Evolutionary conservation across 2,888 invertebrate genomes (phyloP).

Genomic region (Philereme transversata): DNA sequence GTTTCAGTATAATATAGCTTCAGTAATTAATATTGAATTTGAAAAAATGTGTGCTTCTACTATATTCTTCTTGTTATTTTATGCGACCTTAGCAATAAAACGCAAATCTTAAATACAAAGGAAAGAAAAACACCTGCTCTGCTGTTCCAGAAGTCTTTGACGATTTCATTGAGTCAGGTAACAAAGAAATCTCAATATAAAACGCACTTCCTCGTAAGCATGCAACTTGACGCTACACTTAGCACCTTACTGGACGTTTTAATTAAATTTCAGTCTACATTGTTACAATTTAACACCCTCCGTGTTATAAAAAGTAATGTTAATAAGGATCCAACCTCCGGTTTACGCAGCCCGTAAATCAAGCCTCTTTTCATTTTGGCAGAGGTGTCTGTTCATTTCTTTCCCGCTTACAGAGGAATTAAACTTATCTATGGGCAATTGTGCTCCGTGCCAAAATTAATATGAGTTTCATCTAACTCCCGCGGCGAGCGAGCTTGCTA

Average conservation of each 20-base stretch:
- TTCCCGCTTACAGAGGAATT: slow-evolving; percentile 68
- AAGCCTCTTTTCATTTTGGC: slow-evolving; percentile 77
- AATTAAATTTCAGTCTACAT: slow-evolving; percentile 79
- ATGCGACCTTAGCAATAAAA: no score
- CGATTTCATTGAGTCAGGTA: slow-evolving; percentile 20
- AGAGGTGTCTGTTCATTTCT: slow-evolving; percentile 78
- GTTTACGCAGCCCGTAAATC: slow-evolving; percentile 77
- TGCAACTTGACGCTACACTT: slow-evolving; percentile 70
- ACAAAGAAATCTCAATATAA: slow-evolving; percentile 40
- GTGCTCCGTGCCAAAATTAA: slow-evolving; percentile 57
- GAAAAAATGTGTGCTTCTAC: no score
- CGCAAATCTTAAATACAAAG: no score
- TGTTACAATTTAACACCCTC: slow-evolving; percentile 76
- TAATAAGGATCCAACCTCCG: slow-evolving; percentile 74
- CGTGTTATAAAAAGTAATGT: slow-evolving; percentile 81
- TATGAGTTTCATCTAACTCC: slow-evolving; percentile 41
- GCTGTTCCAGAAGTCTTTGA: slow-evolving; percentile 5
- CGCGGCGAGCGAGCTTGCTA: slow-evolving; percentile 7
- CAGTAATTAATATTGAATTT: no score
- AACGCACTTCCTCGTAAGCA: slow-evolving; percentile 51
- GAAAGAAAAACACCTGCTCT: neutral
- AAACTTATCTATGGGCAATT: slow-evolving; percentile 74
- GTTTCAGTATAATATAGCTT: no score
- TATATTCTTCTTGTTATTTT: no score
- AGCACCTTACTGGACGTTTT: slow-evolving; percentile 74